Evolutionary conservation across 2,113 vertebrate genomes (phyloP).

Genomic region (Oophaga pumilio): DNA sequence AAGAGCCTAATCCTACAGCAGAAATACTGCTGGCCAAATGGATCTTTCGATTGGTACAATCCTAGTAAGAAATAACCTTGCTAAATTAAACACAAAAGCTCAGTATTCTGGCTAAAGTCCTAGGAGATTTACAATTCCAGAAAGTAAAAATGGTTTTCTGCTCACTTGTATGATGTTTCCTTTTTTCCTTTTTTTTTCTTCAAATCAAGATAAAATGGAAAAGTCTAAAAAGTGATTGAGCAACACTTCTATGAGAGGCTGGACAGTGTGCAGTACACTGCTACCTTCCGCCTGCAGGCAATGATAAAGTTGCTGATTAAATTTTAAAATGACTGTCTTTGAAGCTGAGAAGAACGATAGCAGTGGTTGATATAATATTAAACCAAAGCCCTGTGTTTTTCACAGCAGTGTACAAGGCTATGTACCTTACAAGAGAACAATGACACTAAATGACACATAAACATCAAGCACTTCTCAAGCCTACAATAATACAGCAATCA

Average conservation of each 20-base stretch:
- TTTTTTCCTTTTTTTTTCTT: not conserved
- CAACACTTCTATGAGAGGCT: not conserved
- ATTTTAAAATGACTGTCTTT: constrained; percentile 64
- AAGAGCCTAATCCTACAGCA: not conserved
- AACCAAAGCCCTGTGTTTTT: constrained; percentile 60
- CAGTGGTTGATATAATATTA: constrained; percentile 63
- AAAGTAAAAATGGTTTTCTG: constrained; percentile 49
- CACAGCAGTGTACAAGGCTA: constrained; percentile 47
- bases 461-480: not conserved
- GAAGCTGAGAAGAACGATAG: constrained; percentile 62
- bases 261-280: constrained; percentile 3
- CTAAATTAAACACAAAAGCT: constrained; percentile 9
- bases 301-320: constrained; percentile 62
- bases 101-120: not conserved
- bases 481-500: not conserved
- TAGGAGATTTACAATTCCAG: constrained; percentile 22
- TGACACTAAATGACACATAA: not conserved
- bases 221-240: constrained; percentile 1
- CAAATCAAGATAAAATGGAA: constrained; percentile 42
- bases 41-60: not conserved
- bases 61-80: constrained; percentile 30
- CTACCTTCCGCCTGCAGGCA: constrained; percentile 60
- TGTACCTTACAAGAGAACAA: constrained; percentile 47
- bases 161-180: constrained; percentile 32
- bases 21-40: not conserved